These are phyloP conservation scores for Orthonevra nobilis DNA, from an alignment of 2,888 invertebrate genomes.

Conservation along the genomic window DNA sequence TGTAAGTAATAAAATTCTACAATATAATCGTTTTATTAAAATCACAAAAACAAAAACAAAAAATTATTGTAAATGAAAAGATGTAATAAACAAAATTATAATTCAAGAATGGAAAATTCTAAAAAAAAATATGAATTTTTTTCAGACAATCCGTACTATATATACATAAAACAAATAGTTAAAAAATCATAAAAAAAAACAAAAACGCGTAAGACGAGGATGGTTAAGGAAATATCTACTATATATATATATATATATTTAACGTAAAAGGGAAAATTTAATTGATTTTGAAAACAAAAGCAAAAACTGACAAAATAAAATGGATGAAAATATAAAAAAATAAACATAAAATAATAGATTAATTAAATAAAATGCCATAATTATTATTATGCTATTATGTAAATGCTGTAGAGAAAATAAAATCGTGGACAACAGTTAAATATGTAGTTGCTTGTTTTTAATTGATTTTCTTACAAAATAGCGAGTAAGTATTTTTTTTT, in stretches of 20 bases:
- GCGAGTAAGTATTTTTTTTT: no score
- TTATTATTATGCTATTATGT: constrained; percentile 71
- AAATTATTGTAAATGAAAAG: constrained; percentile 46
- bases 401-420: constrained; percentile 71
- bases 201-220: no score
- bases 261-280: constrained; percentile 61
- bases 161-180: constrained; percentile 67
- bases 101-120: constrained; percentile 51
- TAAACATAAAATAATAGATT: constrained; percentile 53
- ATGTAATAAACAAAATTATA: constrained; percentile 51
- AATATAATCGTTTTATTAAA: constrained; percentile 74
- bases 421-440: constrained; percentile 69
- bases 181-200: constrained; percentile 49
- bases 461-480: not conserved
- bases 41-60: constrained; percentile 73
- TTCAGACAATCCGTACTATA: constrained; percentile 73
- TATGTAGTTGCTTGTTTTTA: constrained; percentile 3
- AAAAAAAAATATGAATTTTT: constrained; percentile 72
- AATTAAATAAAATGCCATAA: constrained; percentile 70
- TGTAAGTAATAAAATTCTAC: constrained; percentile 61
- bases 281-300: constrained; percentile 43
- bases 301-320: constrained; percentile 33
- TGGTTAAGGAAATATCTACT: constrained; percentile 52
- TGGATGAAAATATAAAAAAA: no score
- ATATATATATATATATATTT: constrained; percentile 65